Percentiles rank a stretch among this genome's conserved stretches.
These are phyloP conservation scores for Oryzias sinensis DNA, from an alignment of 2,797 vertebrate species.

Conservation along the genomic window DNA sequence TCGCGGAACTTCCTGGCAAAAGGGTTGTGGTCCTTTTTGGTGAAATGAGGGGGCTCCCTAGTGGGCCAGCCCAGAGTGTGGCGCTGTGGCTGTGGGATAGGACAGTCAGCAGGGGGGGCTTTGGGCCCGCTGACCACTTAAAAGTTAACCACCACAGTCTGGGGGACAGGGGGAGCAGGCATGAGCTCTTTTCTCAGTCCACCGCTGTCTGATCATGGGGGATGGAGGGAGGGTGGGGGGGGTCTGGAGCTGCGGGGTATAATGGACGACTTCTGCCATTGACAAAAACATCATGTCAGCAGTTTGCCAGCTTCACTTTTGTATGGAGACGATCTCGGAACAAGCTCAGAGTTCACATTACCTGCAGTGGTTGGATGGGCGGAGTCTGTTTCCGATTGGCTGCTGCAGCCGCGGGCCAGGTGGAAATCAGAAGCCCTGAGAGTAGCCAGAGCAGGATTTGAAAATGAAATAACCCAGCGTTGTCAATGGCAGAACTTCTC, in stretches of 20 bases:
- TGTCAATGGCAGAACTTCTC: slow-evolving; percentile 44
- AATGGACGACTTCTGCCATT: slow-evolving; percentile 55
- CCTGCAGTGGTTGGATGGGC: no score
- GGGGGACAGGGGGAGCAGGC: slow-evolving; percentile 66
- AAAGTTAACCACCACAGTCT: slow-evolving; percentile 77
- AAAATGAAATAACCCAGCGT: background rate
- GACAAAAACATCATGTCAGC: background rate
- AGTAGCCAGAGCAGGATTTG: background rate
- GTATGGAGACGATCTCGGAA: background rate
- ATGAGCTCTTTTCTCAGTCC: slow-evolving; percentile 76
- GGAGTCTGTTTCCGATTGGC: no score
- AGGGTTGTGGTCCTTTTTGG: slow-evolving; percentile 76
- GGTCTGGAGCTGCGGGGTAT: slow-evolving; percentile 38
- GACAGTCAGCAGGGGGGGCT: slow-evolving; percentile 66
- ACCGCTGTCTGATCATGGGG: slow-evolving; percentile 58
- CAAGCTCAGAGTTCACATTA: no score
- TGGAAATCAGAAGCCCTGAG: no score
- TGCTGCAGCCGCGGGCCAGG: no score
- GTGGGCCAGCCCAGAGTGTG: slow-evolving; percentile 67
- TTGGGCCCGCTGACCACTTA: slow-evolving; percentile 68
- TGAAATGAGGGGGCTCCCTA: slow-evolving; percentile 71
- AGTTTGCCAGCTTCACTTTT: background rate
- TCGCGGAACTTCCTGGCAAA: slow-evolving; percentile 65
- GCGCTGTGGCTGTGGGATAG: slow-evolving; percentile 65
- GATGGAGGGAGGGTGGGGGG: slow-evolving; percentile 16